phyloP scores from a whole-genome alignment of 2,113 vertebrate species.

The Megaleporinus macrocephalus region DNA sequence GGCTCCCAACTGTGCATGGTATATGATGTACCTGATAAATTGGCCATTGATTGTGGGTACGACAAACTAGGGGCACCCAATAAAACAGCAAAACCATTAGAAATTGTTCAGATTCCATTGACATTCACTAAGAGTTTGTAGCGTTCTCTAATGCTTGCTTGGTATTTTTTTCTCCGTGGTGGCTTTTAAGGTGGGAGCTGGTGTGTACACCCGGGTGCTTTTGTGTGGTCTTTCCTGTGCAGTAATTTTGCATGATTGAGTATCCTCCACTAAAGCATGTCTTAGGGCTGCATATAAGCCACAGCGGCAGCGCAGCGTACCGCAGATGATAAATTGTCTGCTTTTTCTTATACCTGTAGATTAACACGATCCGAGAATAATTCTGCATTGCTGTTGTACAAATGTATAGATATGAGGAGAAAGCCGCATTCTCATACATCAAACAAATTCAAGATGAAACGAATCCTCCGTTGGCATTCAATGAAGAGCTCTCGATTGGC shows the following conservation, averaged over 20 bases:
- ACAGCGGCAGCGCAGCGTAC: neutral
- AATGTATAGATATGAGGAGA: slow-evolving; percentile 24
- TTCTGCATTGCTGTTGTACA: slow-evolving; percentile 25
- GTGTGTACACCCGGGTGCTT: neutral
- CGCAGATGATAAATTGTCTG: slow-evolving; percentile 12
- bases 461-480: slow-evolving; percentile 44
- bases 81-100: neutral
- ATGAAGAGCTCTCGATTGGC: slow-evolving; percentile 40
- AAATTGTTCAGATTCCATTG: neutral
- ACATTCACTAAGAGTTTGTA: neutral
- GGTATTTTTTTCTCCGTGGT: neutral
- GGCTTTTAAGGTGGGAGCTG: neutral
- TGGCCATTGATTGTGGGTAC: neutral
- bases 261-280: slow-evolving; percentile 26
- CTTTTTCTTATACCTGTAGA: slow-evolving; percentile 23
- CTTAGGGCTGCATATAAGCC: slow-evolving; percentile 15
- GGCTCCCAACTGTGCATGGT: neutral
- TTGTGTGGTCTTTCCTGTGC: neutral
- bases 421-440: slow-evolving; percentile 36
- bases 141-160: neutral
- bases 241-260: slow-evolving; percentile 30
- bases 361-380: slow-evolving; percentile 12
- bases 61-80: neutral
- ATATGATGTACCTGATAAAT: neutral
- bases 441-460: slow-evolving; percentile 48